Evolutionary conservation across 1,140 invertebrate species (phyloP), one percentile per base, ranked within the genome.

Genomic region (Anastatus disparis): DNA sequence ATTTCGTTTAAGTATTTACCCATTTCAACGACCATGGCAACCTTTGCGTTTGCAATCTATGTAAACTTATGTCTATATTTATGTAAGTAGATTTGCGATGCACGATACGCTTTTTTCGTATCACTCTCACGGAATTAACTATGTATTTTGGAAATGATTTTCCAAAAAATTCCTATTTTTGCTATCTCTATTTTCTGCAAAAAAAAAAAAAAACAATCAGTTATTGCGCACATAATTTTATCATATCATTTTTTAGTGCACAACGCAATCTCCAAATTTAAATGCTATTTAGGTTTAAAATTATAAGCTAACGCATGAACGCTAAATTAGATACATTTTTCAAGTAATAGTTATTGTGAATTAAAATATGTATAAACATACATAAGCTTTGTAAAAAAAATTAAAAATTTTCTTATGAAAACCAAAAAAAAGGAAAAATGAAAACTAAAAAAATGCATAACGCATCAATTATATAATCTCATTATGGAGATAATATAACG

Each of bases 371-470:
- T 9, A 42, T 52, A 46, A 63, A 17, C 46, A 63, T 63, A 10
- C 40, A 12, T 65, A 68, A 68, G 55, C 55, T 59, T 58, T 68
- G 26, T 22, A 69, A 55, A 42, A 2, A 56, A 15, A n/a, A n/a
- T n/a, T n/a, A n/a, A n/a, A n/a, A n/a, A n/a, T n/a, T n/a, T n/a
- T n/a, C n/a, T n/a, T n/a, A n/a, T n/a, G 29, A 42, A 40, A 67
- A 42, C 44, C 27, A 65, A 50, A 72, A 72, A 38, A 40, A 29
- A 56, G 10, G 31, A 35, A 10, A 35, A 35, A 35, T 56, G 4
- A 17, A 42, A 20, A 20, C 12, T 53, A 62, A 56, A 59, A 52
- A 20, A 44, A 40, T 48, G 10, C 10, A 6, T 35, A 35, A 35
- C n/a, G 10, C 31, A 35, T 35, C 35, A 29, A 67, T 50, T 38